These are phyloP conservation scores for Oxyruncus cristatus DNA, from an alignment of 2,113 vertebrate genomes.

Conservation along the genomic window DNA sequence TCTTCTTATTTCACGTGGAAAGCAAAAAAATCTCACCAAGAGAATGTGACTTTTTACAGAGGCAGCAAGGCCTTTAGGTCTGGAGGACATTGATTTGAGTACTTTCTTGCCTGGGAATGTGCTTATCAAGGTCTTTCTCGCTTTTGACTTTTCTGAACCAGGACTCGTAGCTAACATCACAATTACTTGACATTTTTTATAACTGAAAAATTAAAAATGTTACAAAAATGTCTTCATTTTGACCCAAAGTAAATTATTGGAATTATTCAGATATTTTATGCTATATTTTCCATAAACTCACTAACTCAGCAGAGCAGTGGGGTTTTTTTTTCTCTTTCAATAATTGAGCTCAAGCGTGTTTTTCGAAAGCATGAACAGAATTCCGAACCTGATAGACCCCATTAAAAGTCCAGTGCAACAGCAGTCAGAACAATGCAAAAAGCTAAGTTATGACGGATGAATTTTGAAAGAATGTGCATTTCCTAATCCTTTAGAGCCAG, in stretches of 20 bases:
- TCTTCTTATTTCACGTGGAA: neutral
- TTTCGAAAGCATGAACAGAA: neutral
- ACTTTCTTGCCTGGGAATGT: neutral
- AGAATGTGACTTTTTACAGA: neutral
- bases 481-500: neutral
- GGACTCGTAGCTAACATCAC: neutral
- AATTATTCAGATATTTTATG: neutral
- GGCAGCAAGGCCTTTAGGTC: neutral
- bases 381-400: neutral
- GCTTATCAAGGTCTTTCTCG: neutral
- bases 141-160: neutral
- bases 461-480: neutral
- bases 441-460: neutral
- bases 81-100: neutral
- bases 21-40: neutral
- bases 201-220: neutral
- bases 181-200: neutral
- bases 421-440: accelerated
- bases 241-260: neutral
- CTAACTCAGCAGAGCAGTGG: neutral
- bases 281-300: neutral
- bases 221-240: neutral
- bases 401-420: accelerated
- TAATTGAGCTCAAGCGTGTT: neutral
- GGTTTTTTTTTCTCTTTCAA: neutral